Conservation (phyloP, 2,888 invertebrate species). For the Helleia helle region DNA sequence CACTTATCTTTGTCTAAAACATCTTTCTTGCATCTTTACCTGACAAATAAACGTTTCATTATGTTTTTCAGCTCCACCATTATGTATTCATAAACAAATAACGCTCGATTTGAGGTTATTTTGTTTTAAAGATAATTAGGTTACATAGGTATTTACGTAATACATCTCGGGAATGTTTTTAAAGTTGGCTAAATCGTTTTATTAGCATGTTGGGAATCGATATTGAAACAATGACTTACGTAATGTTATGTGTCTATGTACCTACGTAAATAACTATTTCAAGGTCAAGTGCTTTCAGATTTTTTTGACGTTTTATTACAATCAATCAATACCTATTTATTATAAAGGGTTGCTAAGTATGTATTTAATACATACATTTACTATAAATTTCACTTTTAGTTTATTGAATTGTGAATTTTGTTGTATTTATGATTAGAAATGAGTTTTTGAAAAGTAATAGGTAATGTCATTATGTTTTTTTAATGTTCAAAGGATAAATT, state of each 20-base stretch:
- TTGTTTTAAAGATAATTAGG: conserved; percentile 21
- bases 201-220: conserved; percentile 37
- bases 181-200: conserved; percentile 38
- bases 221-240: conserved; percentile 47
- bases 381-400: too few species aligned
- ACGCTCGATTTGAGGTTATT: conserved; percentile 41
- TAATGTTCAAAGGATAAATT: too few species aligned
- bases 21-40: conserved; percentile 57
- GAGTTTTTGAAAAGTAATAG: too few species aligned
- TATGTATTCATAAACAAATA: conserved; percentile 13
- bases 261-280: conserved; percentile 39
- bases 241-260: conserved; percentile 49
- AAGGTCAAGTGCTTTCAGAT: conserved; percentile 55
- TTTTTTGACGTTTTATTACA: conserved; percentile 15
- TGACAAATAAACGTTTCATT: conserved; percentile 38
- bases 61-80: conserved; percentile 41
- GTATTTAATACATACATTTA: too few species aligned
- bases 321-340: conserved; percentile 15
- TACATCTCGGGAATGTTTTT: conserved; percentile 21
- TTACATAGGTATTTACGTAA: conserved; percentile 24
- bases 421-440: too few species aligned
- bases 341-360: not conserved
- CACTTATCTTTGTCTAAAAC: conserved; percentile 61
- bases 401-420: too few species aligned
- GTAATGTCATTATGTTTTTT: too few species aligned